These are phyloP conservation scores for Harlomillsia oculata DNA, from an alignment of 1,140 invertebrate species.

Conservation along the genomic window DNA sequence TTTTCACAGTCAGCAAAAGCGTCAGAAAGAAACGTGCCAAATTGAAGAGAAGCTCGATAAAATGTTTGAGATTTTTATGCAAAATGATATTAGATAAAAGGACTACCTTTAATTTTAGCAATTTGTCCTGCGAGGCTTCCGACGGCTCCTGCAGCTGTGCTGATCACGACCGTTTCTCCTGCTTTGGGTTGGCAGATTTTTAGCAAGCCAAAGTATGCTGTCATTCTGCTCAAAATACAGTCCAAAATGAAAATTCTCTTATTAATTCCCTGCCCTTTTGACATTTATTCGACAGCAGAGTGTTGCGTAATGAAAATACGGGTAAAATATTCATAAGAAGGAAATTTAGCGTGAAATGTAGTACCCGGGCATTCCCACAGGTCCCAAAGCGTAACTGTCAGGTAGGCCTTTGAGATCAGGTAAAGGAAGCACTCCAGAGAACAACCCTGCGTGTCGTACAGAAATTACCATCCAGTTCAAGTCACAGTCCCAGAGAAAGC, in stretches of 20 bases:
- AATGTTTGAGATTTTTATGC: too few species aligned
- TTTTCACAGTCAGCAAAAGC: too few species aligned
- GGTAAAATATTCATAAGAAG: too few species aligned
- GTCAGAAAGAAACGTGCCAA: too few species aligned
- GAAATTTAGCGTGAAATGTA: background rate
- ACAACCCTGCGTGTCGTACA: too few species aligned
- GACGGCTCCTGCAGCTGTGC: slow-evolving; percentile 55
- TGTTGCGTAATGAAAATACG: background rate
- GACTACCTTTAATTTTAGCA: slow-evolving; percentile 52
- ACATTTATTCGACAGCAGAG: background rate
- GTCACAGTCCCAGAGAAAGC: too few species aligned
- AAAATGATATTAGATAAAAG: too few species aligned
- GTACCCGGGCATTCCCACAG: slow-evolving; percentile 42
- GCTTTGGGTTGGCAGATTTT: slow-evolving; percentile 56
- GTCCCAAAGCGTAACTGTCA: slow-evolving; percentile 49
- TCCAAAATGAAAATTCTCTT: background rate
- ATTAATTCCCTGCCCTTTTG: background rate
- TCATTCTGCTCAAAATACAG: slow-evolving; percentile 45
- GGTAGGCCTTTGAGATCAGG: slow-evolving; percentile 48
- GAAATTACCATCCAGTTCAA: too few species aligned
- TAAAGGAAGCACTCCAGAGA: too few species aligned
- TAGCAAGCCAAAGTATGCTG: slow-evolving; percentile 62
- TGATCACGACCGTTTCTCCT: slow-evolving; percentile 58
- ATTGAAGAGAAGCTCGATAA: too few species aligned
- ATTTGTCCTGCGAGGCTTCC: slow-evolving; percentile 63